phyloP scores from a whole-genome alignment of 2,888 invertebrate genomes.

The Polyommatus iphigenia region DNA sequence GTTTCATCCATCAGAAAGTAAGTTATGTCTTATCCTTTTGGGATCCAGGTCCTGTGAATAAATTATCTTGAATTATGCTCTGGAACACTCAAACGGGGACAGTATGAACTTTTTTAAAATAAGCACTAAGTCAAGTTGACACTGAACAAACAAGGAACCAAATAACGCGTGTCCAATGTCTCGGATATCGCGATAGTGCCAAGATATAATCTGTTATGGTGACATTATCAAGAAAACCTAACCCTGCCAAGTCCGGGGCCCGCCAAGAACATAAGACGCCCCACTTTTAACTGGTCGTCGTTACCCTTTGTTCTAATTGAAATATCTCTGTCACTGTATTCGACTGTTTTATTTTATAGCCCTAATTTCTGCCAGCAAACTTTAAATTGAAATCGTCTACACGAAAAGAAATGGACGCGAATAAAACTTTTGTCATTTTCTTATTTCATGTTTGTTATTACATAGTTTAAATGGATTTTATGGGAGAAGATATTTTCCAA shows the following conservation, averaged over 20 bases:
- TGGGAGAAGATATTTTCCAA: background rate
- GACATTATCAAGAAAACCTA: slow-evolving; percentile 66
- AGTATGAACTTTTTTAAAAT: background rate
- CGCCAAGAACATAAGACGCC: slow-evolving; percentile 64
- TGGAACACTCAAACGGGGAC: too few relatives aligned
- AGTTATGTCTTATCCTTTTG: too few relatives aligned
- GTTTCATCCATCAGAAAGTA: too few relatives aligned
- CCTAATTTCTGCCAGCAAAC: slow-evolving; percentile 27
- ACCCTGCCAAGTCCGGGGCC: slow-evolving; percentile 67
- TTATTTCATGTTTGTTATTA: slow-evolving; percentile 25
- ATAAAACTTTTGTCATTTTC: slow-evolving; percentile 25
- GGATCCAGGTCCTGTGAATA: too few relatives aligned
- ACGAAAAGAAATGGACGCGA: slow-evolving; percentile 18
- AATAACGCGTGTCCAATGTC: slow-evolving; percentile 59
- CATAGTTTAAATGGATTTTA: background rate
- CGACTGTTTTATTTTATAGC: slow-evolving; percentile 27
- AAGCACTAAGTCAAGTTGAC: background rate
- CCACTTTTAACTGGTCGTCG: slow-evolving; percentile 53
- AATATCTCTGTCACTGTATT: slow-evolving; percentile 37
- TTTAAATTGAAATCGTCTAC: slow-evolving; percentile 24
- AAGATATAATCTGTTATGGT: slow-evolving; percentile 79
- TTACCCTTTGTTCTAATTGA: slow-evolving; percentile 40
- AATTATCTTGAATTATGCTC: too few relatives aligned
- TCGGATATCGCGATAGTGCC: slow-evolving; percentile 63
- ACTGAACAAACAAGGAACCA: slow-evolving; percentile 47